Evolutionary conservation across 2,113 vertebrate species (phyloP).

Genomic region (Eupsittula cactorum): DNA sequence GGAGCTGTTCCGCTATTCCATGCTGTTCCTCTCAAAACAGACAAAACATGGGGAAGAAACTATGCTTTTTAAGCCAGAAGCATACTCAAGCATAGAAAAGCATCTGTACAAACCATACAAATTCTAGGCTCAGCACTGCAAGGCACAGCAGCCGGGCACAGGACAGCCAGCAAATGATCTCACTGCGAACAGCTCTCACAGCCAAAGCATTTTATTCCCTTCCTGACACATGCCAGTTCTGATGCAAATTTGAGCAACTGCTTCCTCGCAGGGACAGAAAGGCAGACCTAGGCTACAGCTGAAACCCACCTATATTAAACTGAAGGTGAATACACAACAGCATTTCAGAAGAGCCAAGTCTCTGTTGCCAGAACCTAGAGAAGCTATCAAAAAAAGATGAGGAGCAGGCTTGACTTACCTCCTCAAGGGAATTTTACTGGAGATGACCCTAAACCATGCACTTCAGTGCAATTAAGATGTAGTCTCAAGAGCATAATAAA

Average conservation of each 20-base stretch:
- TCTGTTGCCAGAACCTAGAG: background rate
- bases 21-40: background rate
- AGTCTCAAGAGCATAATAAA: background rate
- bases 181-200: background rate
- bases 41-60: background rate
- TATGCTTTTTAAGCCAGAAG: background rate
- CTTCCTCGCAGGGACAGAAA: background rate
- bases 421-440: background rate
- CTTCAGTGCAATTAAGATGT: background rate
- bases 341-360: background rate
- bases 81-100: background rate
- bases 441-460: background rate
- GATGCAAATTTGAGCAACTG: background rate
- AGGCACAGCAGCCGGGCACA: background rate
- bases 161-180: background rate
- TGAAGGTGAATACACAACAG: background rate
- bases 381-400: background rate
- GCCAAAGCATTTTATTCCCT: background rate
- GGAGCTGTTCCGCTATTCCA: background rate
- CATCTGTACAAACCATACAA: background rate
- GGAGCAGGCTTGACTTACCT: background rate
- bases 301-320: background rate
- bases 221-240: background rate
- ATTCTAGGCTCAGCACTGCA: background rate
- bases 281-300: background rate